Percentiles rank a stretch among this genome's conserved stretches.
Evolutionary conservation across 1,140 invertebrate genomes (phyloP).

Genomic region (Asobara japonica): DNA sequence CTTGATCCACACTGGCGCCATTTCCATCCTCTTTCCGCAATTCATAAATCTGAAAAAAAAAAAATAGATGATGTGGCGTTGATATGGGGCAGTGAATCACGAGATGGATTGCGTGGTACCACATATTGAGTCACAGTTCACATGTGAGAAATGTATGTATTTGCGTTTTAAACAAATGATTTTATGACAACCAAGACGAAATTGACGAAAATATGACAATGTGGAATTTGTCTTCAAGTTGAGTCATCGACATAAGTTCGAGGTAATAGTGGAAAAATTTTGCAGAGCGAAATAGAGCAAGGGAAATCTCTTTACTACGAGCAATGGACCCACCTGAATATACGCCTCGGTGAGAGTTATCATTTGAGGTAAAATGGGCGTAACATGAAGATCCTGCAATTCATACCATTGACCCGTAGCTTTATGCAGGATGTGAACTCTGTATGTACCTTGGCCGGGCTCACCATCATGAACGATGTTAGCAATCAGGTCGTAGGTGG

Average conservation of each 20-base stretch:
- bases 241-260: too few relatives aligned
- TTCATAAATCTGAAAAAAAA: constrained; percentile 59
- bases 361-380: constrained; percentile 98
- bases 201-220: too few relatives aligned
- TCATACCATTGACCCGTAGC: constrained; percentile 90
- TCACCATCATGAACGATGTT: constrained; percentile 99
- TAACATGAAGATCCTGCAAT: constrained; percentile 98
- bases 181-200: too few relatives aligned
- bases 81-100: too few relatives aligned
- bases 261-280: too few relatives aligned
- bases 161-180: too few relatives aligned
- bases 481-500: constrained; percentile 95
- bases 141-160: too few relatives aligned
- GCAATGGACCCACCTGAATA: constrained; percentile 75
- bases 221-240: too few relatives aligned
- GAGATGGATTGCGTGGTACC: too few relatives aligned
- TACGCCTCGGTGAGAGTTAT: constrained; percentile 99
- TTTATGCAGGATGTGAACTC: constrained; percentile 95
- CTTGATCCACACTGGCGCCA: constrained; percentile 38
- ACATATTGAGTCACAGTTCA: too few relatives aligned
- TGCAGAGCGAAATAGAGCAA: too few relatives aligned
- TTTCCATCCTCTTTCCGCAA: constrained; percentile 51
- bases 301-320: too few relatives aligned
- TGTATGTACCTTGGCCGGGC: constrained; percentile 92
- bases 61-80: not conserved